These are phyloP conservation scores for Girardinus metallicus DNA, from an alignment of 2,797 vertebrate genomes.

Conservation along the genomic window DNA sequence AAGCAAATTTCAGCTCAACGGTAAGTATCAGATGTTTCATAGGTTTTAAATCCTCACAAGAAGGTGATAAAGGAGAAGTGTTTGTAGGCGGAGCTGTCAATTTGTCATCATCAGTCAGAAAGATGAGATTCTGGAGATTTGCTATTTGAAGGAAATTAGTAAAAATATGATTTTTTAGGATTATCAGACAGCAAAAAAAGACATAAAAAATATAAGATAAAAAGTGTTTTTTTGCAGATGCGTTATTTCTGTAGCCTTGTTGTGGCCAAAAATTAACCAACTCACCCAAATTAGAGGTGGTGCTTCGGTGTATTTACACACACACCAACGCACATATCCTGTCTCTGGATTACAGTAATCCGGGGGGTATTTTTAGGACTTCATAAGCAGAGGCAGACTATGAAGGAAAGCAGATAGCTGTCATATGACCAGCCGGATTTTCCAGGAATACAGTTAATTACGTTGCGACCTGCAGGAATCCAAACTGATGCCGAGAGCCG, in stretches of 20 bases:
- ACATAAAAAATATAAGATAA: background rate
- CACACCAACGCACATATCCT: conserved; percentile 13
- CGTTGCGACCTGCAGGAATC: background rate
- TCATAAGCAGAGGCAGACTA: conserved; percentile 50
- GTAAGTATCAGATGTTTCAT: background rate
- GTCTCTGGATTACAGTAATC: conserved; percentile 77
- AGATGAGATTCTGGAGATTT: background rate
- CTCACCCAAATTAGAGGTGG: background rate
- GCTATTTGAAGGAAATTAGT: background rate
- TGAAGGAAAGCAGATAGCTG: conserved; percentile 57
- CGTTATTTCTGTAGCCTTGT: background rate
- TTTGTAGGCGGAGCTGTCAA: background rate
- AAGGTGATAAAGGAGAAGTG: background rate
- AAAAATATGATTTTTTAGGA: background rate
- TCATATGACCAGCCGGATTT: conserved; percentile 48
- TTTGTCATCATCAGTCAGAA: background rate
- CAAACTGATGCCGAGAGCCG: conserved; percentile 8
- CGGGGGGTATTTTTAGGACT: conserved; percentile 70
- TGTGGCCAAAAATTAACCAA: conserved; percentile 4
- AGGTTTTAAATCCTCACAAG: background rate
- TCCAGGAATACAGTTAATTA: conserved; percentile 39
- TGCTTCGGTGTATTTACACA: background rate
- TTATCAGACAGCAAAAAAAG: conserved; percentile 3
- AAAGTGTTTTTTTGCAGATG: background rate
- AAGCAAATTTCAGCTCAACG: background rate